These are phyloP conservation scores for Sakesphorus luctuosus DNA, from an alignment of 2,113 vertebrate genomes.

Conservation along the genomic window DNA sequence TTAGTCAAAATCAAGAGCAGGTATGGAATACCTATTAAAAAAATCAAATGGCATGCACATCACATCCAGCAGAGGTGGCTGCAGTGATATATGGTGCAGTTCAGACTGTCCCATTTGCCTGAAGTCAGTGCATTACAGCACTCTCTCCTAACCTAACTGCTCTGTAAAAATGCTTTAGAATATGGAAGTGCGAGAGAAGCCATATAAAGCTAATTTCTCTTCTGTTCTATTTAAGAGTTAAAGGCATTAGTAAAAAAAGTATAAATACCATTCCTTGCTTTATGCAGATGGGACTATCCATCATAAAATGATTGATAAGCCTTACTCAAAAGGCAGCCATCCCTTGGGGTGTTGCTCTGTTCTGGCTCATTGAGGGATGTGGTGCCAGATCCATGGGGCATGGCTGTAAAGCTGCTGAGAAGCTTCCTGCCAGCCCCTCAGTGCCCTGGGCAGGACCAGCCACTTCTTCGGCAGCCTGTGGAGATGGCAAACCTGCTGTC, in stretches of 20 bases:
- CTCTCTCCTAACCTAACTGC: not conserved
- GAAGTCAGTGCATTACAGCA: not conserved
- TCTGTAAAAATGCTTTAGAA: not conserved
- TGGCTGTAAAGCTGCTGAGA: not conserved
- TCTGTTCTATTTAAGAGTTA: not conserved
- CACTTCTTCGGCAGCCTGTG: not conserved
- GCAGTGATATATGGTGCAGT: not conserved
- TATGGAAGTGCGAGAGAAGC: not conserved
- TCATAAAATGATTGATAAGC: not conserved
- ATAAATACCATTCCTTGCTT: not conserved
- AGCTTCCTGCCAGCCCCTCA: fast-evolving
- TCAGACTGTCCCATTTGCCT: not conserved
- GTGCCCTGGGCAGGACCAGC: fast-evolving
- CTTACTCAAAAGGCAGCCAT: not conserved
- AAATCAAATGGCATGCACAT: not conserved
- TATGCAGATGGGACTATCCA: not conserved
- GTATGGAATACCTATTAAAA: not conserved
- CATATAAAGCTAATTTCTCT: not conserved
- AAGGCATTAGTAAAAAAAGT: not conserved
- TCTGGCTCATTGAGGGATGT: fast-evolving
- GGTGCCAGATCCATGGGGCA: fast-evolving
- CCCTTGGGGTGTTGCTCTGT: not conserved
- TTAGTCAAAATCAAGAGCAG: slow-evolving; percentile 10
- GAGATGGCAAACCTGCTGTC: not conserved
- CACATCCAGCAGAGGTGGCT: not conserved